Percentiles rank a stretch among this genome's conserved stretches.
phyloP scores from a whole-genome alignment of 1,140 invertebrate species.

The Papilio xuthus region DNA sequence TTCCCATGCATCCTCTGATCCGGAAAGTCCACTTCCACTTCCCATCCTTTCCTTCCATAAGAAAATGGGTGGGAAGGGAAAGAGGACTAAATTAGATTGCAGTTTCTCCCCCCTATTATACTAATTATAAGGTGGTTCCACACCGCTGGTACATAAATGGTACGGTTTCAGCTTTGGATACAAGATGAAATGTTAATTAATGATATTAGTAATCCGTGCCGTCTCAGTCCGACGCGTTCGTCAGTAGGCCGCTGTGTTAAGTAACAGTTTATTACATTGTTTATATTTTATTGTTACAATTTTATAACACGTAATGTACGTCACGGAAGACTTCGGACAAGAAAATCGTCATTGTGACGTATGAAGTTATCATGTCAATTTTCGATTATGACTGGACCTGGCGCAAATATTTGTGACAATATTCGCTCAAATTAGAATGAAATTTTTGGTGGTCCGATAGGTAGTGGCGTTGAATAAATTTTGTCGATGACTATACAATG shows the following conservation, averaged over 20 bases:
- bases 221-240: not conserved
- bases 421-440: too few relatives aligned
- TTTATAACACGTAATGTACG: slow-evolving; percentile 13
- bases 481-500: too few relatives aligned
- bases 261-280: slow-evolving; percentile 22
- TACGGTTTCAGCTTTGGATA: not conserved
- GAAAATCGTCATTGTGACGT: not conserved
- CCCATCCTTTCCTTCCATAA: too few relatives aligned
- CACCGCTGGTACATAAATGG: not conserved
- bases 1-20: too few relatives aligned
- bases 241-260: slow-evolving; percentile 22
- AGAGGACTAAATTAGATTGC: not conserved
- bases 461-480: too few relatives aligned
- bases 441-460: too few relatives aligned
- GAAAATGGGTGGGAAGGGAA: too few relatives aligned
- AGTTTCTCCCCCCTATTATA: not conserved
- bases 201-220: slow-evolving; percentile 21
- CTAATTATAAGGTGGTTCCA: not conserved
- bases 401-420: too few relatives aligned
- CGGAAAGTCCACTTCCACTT: too few relatives aligned
- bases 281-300: not conserved
- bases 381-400: not conserved
- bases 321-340: slow-evolving; percentile 8
- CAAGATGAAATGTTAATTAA: not conserved
- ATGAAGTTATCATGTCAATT: not conserved